These are phyloP conservation scores for Dipodomys spectabilis DNA, from an alignment of 2,113 vertebrate genomes.

Conservation along the genomic window DNA sequence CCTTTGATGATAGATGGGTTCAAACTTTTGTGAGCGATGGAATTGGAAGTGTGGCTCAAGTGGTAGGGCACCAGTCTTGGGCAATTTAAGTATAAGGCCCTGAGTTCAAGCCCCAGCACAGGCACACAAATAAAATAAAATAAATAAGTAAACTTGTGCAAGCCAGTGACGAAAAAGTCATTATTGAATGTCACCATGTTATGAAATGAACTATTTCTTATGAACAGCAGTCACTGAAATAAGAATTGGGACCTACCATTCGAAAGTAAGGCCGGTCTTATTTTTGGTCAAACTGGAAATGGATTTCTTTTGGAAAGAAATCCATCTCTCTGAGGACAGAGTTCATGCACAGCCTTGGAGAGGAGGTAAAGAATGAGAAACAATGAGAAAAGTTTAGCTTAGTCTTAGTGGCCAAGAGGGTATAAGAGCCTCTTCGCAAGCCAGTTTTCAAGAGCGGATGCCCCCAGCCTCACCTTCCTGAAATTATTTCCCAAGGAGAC, in stretches of 20 bases:
- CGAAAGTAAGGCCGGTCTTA: background rate
- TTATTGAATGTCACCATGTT: background rate
- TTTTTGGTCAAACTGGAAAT: background rate
- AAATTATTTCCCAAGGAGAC: background rate
- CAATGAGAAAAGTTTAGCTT: background rate
- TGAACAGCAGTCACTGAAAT: background rate
- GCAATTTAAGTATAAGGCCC: too few relatives aligned
- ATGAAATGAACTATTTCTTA: background rate
- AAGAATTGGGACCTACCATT: background rate
- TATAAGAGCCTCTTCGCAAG: background rate
- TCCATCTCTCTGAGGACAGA: background rate
- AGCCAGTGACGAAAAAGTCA: background rate
- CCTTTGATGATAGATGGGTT: accelerated
- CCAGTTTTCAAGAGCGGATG: accelerated
- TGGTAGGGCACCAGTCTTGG: too few relatives aligned
- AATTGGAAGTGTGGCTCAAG: too few relatives aligned
- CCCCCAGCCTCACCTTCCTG: background rate
- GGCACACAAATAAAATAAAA: too few relatives aligned
- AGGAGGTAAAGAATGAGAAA: background rate
- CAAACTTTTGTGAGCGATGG: background rate
- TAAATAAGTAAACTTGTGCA: background rate
- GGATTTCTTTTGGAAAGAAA: background rate
- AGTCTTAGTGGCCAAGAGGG: background rate
- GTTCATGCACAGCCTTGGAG: background rate
- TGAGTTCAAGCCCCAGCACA: too few relatives aligned